phyloP scores from a whole-genome alignment of 2,888 invertebrate genomes.

The Tenthredo mesomela region DNA sequence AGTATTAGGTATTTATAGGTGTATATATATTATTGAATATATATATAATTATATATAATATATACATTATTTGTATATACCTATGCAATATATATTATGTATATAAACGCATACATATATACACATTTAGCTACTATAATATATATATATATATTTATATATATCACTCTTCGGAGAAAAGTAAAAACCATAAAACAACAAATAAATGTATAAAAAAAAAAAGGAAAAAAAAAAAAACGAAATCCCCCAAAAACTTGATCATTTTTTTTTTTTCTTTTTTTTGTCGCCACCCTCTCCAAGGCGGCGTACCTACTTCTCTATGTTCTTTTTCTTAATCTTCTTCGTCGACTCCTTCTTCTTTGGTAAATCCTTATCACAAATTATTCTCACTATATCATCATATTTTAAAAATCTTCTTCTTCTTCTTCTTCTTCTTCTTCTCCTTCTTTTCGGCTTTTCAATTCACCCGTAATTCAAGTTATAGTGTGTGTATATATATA shows the following conservation, averaged over 20 bases:
- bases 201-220: neutral
- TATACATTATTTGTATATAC: neutral
- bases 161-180: slow-evolving; percentile 19
- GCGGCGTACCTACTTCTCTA: neutral
- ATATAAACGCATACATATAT: neutral
- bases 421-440: neutral
- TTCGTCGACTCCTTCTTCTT: slow-evolving; percentile 71
- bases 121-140: slow-evolving; percentile 1
- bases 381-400: slow-evolving; percentile 67
- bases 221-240: slow-evolving; percentile 6
- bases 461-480: neutral
- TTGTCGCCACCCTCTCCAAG: slow-evolving; percentile 44
- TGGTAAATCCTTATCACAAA: slow-evolving; percentile 73
- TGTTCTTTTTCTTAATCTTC: slow-evolving; percentile 65
- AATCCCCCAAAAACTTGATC: slow-evolving; percentile 51
- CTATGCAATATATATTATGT: neutral
- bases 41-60: neutral
- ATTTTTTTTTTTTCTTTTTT: no score
- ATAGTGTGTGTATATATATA: neutral
- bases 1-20: neutral
- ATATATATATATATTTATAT: slow-evolving; percentile 2
- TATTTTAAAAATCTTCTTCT: slow-evolving; percentile 29
- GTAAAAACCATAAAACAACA: neutral
- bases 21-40: neutral
- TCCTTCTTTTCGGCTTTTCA: neutral